Evolutionary conservation across 2,888 invertebrate genomes (phyloP).

Genomic region (Tinea semifulvella): DNA sequence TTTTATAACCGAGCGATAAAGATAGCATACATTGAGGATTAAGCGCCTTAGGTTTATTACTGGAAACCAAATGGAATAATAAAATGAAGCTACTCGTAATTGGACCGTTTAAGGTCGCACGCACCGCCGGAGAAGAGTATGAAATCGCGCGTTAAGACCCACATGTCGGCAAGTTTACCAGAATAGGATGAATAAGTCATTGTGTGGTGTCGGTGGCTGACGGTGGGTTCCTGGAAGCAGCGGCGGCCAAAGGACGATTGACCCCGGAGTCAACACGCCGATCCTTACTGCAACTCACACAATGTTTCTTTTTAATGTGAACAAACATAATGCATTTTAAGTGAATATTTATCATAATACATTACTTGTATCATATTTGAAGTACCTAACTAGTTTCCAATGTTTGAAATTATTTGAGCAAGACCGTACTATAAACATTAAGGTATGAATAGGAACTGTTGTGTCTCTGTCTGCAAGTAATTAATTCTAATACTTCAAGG

Average conservation of each 20-base stretch:
- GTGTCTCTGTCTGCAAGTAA: no score
- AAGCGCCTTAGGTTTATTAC: neutral
- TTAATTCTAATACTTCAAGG: slow-evolving; percentile 6
- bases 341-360: no score
- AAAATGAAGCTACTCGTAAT: slow-evolving; percentile 11
- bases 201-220: slow-evolving; percentile 60
- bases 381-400: no score
- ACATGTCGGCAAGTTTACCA: slow-evolving; percentile 55
- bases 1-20: neutral
- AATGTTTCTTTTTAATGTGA: slow-evolving; percentile 7
- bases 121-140: slow-evolving; percentile 16
- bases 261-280: slow-evolving; percentile 37
- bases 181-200: slow-evolving; percentile 66
- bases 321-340: neutral
- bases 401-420: no score
- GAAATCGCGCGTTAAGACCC: slow-evolving; percentile 59
- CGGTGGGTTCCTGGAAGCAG: slow-evolving; percentile 57
- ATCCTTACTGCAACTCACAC: slow-evolving; percentile 3
- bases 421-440: no score
- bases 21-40: neutral
- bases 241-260: slow-evolving; percentile 51
- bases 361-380: no score
- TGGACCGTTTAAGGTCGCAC: slow-evolving; percentile 11
- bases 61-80: neutral
- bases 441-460: no score